These are phyloP conservation scores for Siderastrea siderea DNA, from an alignment of 92 coral and sea anemone species.

Conservation along the genomic window DNA sequence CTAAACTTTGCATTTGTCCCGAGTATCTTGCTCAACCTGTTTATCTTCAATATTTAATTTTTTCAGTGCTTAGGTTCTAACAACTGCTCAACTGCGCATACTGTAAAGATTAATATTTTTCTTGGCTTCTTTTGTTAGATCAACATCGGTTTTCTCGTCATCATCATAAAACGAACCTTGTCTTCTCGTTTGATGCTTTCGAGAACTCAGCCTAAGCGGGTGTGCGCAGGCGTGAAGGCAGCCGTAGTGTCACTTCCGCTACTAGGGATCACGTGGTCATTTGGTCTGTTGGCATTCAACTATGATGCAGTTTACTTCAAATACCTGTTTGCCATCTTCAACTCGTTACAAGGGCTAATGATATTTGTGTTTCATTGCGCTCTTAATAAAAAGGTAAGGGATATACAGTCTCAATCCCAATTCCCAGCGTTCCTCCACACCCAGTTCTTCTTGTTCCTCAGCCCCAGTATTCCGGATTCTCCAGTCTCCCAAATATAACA, in stretches of 20 bases:
- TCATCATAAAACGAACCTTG: constrained; percentile 83
- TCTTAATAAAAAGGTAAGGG: constrained; percentile 83
- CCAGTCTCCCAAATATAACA: no score
- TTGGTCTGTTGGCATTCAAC: constrained; percentile 87
- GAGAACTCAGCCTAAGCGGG: constrained; percentile 70
- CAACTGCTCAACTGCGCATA: no score
- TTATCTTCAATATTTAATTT: no score
- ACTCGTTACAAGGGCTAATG: constrained; percentile 85
- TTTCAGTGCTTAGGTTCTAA: no score
- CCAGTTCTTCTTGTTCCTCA: no score
- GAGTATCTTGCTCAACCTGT: no score
- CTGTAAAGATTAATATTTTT: no score
- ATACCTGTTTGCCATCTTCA: constrained; percentile 84
- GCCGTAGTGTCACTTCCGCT: constrained; percentile 83
- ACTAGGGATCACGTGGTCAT: constrained; percentile 87
- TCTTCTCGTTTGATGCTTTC: constrained; percentile 72
- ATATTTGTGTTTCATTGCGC: constrained; percentile 89
- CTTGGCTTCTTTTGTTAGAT: constrained; percentile 39
- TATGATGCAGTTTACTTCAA: constrained; percentile 75
- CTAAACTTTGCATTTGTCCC: no score
- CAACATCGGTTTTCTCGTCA: constrained; percentile 70
- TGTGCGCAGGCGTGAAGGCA: constrained; percentile 87
- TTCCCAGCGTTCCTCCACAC: no score
- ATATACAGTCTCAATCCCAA: neutral
- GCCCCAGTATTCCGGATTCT: no score